Conservation (phyloP, 1,140 invertebrate species). For the Amphibalanus amphitrite region DNA sequence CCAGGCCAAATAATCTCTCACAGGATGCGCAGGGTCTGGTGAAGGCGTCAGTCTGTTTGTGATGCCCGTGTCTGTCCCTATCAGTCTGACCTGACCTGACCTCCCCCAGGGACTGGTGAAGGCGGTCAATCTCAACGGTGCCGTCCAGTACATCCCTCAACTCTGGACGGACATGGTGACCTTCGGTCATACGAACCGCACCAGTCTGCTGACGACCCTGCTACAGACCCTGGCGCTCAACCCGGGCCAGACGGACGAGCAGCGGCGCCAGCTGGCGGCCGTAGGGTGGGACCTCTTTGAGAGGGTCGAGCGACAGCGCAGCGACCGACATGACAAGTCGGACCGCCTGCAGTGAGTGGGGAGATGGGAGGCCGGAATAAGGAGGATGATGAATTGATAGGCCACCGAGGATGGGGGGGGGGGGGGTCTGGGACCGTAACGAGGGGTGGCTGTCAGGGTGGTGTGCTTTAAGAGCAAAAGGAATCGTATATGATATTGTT, state of each 20-base stretch:
- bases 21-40: too few species aligned
- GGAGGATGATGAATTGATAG: too few species aligned
- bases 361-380: too few species aligned
- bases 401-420: too few species aligned
- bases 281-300: constrained; percentile 36
- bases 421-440: too few species aligned
- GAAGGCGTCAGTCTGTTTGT: too few species aligned
- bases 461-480: too few species aligned
- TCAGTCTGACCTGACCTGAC: constrained; percentile 1
- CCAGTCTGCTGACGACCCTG: constrained; percentile 34
- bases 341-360: too few species aligned
- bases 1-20: too few species aligned
- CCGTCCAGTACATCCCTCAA: constrained; percentile 43
- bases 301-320: constrained; percentile 24
- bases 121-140: constrained; percentile 39
- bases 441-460: too few species aligned
- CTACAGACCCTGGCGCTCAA: constrained; percentile 37
- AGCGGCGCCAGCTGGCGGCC: constrained; percentile 29
- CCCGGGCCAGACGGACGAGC: constrained; percentile 25
- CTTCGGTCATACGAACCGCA: constrained; percentile 40
- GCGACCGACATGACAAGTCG: too few species aligned
- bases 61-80: not conserved
- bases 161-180: constrained; percentile 59
- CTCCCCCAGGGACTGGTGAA: constrained; percentile 30
- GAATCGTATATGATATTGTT: too few species aligned